phyloP scores from a whole-genome alignment of 2,888 invertebrate genomes.

The Ligdia adustata region DNA sequence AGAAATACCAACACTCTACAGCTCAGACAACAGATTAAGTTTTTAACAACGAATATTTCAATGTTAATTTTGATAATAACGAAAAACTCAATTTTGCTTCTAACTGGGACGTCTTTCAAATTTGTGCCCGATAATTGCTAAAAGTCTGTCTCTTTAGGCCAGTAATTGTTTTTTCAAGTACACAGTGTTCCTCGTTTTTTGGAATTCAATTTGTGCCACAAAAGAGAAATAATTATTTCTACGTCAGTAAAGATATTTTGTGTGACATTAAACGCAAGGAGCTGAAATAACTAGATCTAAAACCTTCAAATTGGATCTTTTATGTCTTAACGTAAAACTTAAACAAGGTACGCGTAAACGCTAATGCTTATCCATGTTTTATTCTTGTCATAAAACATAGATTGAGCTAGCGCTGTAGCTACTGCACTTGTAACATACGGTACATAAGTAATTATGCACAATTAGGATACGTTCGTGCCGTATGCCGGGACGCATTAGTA shows the following conservation, averaged over 20 bases:
- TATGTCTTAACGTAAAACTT: background rate
- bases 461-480: too few species aligned
- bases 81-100: slow-evolving; percentile 15
- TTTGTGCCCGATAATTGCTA: slow-evolving; percentile 18
- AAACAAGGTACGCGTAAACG: too few species aligned
- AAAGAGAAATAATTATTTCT: slow-evolving; percentile 22
- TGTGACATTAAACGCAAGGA: slow-evolving; percentile 5
- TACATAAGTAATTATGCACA: too few species aligned
- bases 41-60: too few species aligned
- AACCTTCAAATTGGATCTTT: background rate
- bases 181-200: slow-evolving; percentile 23
- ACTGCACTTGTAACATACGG: too few species aligned
- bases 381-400: too few species aligned
- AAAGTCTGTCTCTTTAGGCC: slow-evolving; percentile 20
- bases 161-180: slow-evolving; percentile 28
- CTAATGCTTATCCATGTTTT: too few species aligned
- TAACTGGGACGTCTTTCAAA: slow-evolving; percentile 13
- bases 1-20: too few species aligned
- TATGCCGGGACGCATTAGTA: too few species aligned
- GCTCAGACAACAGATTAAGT: too few species aligned
- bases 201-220: slow-evolving; percentile 22
- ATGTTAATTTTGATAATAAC: slow-evolving; percentile 10
- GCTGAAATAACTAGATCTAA: slow-evolving; percentile 12
- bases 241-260: slow-evolving; percentile 7
- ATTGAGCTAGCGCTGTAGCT: too few species aligned